Conservation (phyloP, 2,113 vertebrate genomes). For the Eurystomus gularis region DNA sequence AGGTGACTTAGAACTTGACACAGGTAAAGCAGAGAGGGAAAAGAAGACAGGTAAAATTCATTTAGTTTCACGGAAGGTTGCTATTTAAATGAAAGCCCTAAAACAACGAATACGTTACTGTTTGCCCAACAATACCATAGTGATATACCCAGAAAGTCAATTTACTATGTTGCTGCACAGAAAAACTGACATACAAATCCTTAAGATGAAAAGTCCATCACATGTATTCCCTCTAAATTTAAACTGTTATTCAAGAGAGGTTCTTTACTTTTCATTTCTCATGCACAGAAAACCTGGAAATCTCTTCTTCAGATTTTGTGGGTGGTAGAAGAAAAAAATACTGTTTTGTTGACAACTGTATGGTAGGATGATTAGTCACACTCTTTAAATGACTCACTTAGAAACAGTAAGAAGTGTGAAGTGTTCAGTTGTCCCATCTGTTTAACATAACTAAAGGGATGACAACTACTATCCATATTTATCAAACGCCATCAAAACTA, state of each 20-base stretch:
- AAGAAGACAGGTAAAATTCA: neutral
- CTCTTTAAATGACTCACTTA: slow-evolving; percentile 42
- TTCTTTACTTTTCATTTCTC: neutral
- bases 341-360: slow-evolving; percentile 49
- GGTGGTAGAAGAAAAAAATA: neutral
- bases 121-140: accelerated
- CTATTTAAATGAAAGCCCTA: neutral
- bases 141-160: too few relatives aligned
- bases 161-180: neutral
- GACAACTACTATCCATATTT: slow-evolving; percentile 12
- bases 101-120: accelerated
- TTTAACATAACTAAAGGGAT: neutral
- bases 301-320: neutral
- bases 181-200: accelerated
- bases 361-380: slow-evolving; percentile 35
- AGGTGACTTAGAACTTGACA: neutral
- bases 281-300: neutral
- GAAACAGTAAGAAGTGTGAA: slow-evolving; percentile 43
- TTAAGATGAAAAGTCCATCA: neutral
- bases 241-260: neutral
- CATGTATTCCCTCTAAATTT: neutral
- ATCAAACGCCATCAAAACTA: neutral
- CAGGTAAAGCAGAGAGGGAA: neutral
- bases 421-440: neutral
- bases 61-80: accelerated